Base-by-base conservation (phyloP, 1,140 invertebrate genomes). In the Coboldia fuscipes region DNA sequence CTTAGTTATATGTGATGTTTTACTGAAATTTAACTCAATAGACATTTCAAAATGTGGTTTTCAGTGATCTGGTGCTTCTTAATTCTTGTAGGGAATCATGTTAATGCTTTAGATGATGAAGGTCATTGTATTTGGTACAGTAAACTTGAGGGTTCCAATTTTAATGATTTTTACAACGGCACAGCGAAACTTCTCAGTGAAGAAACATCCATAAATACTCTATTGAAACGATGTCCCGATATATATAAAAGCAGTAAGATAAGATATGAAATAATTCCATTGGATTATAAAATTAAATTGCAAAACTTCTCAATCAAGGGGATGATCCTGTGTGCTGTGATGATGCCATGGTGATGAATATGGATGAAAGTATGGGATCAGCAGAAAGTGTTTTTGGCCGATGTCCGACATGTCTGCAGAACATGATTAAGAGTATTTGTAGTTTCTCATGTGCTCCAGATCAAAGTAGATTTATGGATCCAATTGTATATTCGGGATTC, bases 371-470 rank as follows among this genome's bases (percentile, higher is more conserved):
- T 12, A 43, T 72, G 19, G 14, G 39, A 0, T 51, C 62, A 35
- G 63, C 63, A 1, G 65, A 66, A 10, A 54, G 55, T 10, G 46
- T 73, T 6, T 65, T 68, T 28, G 58, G 62, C 4, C 54, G 72
- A 9, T 75, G 72, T 44, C 61, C 65, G 7, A 64, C 63, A 0
- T 75, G 72, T 40, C 33, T 60, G 0, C 48, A 51, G 34, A 75
- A 75, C 39, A 56, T 71, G 30, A 58, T 57, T 2, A 44, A 57
- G 14, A 54, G 63, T 12, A 63, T 71, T 12, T 75, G 72, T 40
- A 57, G 64, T 39, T 57, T 71, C 44, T 66, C 61, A n/a, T 75
- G 72, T 48, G 56, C 56, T 2, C 53, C 62, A 2, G 58, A 68
- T 35, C 70, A 75, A 29, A 48, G 55, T 4, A 43, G 55, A 31